These are phyloP conservation scores for Mus spicilegus DNA, from an alignment of 2,113 vertebrate species.

Conservation along the genomic window DNA sequence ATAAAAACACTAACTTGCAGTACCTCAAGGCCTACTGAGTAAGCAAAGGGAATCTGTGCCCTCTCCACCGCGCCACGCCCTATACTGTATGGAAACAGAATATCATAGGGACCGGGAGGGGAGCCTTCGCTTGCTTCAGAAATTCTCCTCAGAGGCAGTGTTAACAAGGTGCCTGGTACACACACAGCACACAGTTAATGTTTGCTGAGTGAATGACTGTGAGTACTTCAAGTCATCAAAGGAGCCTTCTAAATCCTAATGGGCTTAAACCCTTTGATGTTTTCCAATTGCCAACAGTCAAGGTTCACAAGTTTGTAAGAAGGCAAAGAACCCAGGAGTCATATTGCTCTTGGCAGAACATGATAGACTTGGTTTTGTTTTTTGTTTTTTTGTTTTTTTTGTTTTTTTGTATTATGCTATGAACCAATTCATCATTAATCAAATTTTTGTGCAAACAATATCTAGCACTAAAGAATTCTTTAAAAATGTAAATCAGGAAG, in stretches of 20 bases:
- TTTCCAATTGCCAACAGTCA: neutral
- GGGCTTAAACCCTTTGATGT: slow-evolving; percentile 39
- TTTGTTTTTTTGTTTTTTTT: no score
- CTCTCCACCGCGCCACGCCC: neutral
- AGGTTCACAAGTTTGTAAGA: slow-evolving; percentile 28
- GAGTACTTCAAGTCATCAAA: slow-evolving; percentile 39
- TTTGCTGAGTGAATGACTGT: slow-evolving; percentile 42
- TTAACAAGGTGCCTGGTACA: neutral
- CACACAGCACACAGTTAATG: neutral
- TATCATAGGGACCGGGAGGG: neutral
- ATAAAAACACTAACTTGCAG: slow-evolving; percentile 9
- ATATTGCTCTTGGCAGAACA: neutral
- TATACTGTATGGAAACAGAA: neutral
- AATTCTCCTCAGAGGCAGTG: neutral
- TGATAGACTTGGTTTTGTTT: neutral
- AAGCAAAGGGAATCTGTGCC: neutral
- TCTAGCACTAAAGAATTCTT: slow-evolving; percentile 37
- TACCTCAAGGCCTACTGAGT: neutral
- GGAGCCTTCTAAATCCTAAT: slow-evolving; percentile 43
- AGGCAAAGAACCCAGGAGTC: slow-evolving; percentile 50
- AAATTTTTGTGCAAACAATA: slow-evolving; percentile 56
- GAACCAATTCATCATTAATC: slow-evolving; percentile 34
- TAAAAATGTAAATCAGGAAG: slow-evolving; percentile 39
- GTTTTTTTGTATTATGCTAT: neutral
- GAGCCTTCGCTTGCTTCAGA: neutral